These are phyloP conservation scores for Hippocampus abdominalis DNA, from an alignment of 2,113 vertebrate species.

Conservation along the genomic window DNA sequence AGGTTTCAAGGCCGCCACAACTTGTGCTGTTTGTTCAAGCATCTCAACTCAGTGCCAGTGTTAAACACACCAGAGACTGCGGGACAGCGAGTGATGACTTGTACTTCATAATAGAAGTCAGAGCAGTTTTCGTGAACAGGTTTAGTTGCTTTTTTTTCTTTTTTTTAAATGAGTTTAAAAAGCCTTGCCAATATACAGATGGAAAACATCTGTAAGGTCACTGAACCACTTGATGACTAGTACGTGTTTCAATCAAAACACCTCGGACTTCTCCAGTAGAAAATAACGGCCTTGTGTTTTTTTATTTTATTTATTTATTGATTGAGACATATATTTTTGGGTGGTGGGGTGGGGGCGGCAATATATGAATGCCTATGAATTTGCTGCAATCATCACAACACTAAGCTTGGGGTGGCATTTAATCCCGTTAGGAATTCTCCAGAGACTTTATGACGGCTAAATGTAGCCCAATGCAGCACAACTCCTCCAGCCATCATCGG, in stretches of 20 bases:
- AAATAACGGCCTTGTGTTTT: background rate
- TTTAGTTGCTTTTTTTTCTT: constrained; percentile 6
- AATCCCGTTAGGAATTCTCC: no score
- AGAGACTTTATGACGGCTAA: no score
- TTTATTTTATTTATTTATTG: no score
- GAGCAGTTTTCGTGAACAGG: constrained; percentile 12
- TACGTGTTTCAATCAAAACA: background rate
- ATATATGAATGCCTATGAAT: no score
- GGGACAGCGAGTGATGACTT: constrained; percentile 38
- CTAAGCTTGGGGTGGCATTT: background rate
- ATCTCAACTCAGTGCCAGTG: constrained; percentile 64
- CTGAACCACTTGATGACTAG: background rate
- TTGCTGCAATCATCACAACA: background rate
- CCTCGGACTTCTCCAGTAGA: background rate
- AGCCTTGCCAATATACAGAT: background rate
- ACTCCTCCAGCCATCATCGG: no score
- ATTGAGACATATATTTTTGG: no score
- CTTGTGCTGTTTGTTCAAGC: constrained; percentile 58
- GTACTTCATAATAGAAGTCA: constrained; percentile 22
- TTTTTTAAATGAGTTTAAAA: background rate
- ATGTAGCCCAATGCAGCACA: no score
- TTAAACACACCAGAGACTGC: constrained; percentile 58
- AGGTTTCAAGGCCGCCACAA: constrained; percentile 54
- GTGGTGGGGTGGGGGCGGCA: no score
- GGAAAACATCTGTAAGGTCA: background rate